Base-by-base conservation (phyloP, 2,888 invertebrate genomes). In the Ypsolopha scabrella region DNA sequence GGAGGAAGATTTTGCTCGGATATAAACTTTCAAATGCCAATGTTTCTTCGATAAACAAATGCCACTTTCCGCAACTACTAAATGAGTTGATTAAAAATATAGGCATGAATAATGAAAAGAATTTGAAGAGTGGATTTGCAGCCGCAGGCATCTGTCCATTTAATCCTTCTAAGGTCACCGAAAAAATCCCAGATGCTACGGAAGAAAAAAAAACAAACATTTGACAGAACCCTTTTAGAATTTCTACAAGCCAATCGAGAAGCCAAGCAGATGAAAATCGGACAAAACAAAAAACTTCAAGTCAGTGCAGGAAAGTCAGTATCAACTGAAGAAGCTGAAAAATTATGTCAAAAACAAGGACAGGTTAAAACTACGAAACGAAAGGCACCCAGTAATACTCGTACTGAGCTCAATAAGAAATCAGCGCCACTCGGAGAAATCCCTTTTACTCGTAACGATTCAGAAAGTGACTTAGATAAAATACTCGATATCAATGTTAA, bases 141-240 rank as follows among this genome's bases (percentile, higher is more conserved):
- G 47, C 13, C 13, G 39, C 52, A n/a, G 52, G 52, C 8, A 52
- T 52, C 39, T 39, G 24, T 49, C 49, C 49, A 38, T 52, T 52
- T 33, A 36, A 52, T 35, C 48, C 52, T n/a, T 46, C 44, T 11
- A 34, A 34, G 36, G 47, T 47, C 6, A 46, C 33, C 45, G 37
- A 11, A 45, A 46, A 47, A 47, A 44, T 51, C 33, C 47, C 51
- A 46, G 41, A 46, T 6, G 39, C 14, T 38, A 13, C 38, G 14
- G 14, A 48, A 38, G 38, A n/a, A 48, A 43, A 38, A 47, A n/a
- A n/a, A n/a, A n/a, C n/a, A n/a, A n/a, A n/a, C n/a, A n/a, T n/a
- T 47, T 47, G 47, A 47, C 24, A 9, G 34, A 9, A 10, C 47
- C 10, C 47, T 47, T 33, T 13, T 36, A 33, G 47, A 35, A 24